Base-by-base conservation (phyloP, 1,140 invertebrate species). In the Drosophila guanche region DNA sequence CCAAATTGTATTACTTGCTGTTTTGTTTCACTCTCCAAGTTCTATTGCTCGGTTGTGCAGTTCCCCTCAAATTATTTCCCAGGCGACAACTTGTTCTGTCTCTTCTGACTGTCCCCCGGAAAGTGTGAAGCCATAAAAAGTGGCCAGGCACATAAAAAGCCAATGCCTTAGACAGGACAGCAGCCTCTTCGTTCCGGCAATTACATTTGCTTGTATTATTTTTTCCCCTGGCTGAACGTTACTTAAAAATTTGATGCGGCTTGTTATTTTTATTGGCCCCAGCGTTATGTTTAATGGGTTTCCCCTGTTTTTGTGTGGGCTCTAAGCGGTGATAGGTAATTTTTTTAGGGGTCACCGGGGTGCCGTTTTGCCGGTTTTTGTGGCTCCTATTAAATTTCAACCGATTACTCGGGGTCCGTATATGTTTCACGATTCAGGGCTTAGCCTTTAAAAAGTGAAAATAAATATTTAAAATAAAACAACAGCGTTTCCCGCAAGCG, bases 261-360 rank as follows among this genome's bases (percentile, higher is more conserved):
- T 76, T 85, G 59, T 80, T 80, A 85, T 85, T 85, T 86, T 76
- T 69, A 74, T 79, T 53, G 58, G 46, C 33, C 60, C 27, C 25
- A 46, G 56, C 52, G 62, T 76, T 81, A 81, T 73, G 65, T 61
- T 56, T 67, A 76, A 66, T 55, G 58, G 43, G 23, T 37, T 72
- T 43, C 23, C 41, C 29, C 41, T 29, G 63, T 58, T 58, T 55
- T 52, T n/a, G 20, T 58, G 7, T 25, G 6, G 45, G 23, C 41
- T 56, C 37, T 22, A 57, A 43, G 52, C 69, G 70, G 70, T 58
- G 71, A 74, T 73, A 68, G 63, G 58, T 79, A 84, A 76, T 72
- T 68, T 76, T 57, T 80, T 79, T 85, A 76, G 60, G 56, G 57
- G 33, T 33, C 80, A 56, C 73, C 47, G 6, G 81, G 71, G 81